phyloP scores from a whole-genome alignment of 2,113 vertebrate species.

The Polypterus bichir region DNA sequence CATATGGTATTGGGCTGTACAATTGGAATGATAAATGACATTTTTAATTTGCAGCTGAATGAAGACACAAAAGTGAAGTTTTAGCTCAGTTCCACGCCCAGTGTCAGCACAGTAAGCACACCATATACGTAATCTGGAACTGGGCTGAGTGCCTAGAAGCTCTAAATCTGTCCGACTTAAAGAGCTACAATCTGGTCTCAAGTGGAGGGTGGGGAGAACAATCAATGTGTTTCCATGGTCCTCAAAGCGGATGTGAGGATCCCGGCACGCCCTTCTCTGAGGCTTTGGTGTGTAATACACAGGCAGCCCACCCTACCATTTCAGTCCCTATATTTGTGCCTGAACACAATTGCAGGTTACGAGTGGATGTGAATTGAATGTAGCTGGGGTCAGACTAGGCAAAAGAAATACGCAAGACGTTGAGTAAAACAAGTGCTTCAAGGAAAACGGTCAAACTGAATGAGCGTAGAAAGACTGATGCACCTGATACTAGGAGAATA shows the following conservation, averaged over 20 bases:
- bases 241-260: conserved; percentile 50
- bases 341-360: conserved; percentile 66
- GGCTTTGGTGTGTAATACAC: conserved; percentile 52
- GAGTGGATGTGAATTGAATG: conserved; percentile 36
- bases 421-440: no score
- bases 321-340: conserved; percentile 56
- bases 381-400: conserved; percentile 35
- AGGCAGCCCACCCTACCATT: conserved; percentile 52
- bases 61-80: no score
- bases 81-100: no score
- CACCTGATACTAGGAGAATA: no score
- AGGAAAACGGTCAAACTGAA: no score
- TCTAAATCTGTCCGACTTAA: conserved; percentile 16
- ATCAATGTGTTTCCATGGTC: conserved; percentile 33
- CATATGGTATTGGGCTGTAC: no score
- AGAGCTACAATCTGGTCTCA: conserved; percentile 30
- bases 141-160: conserved; percentile 24
- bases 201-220: conserved; percentile 34
- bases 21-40: no score
- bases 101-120: background rate
- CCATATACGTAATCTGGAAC: conserved; percentile 4
- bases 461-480: no score
- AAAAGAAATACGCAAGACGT: conserved; percentile 29
- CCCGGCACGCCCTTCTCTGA: conserved; percentile 49
- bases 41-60: no score